Base-by-base conservation (phyloP, 2,797 vertebrate genomes). In the Discoglossus pictus region DNA sequence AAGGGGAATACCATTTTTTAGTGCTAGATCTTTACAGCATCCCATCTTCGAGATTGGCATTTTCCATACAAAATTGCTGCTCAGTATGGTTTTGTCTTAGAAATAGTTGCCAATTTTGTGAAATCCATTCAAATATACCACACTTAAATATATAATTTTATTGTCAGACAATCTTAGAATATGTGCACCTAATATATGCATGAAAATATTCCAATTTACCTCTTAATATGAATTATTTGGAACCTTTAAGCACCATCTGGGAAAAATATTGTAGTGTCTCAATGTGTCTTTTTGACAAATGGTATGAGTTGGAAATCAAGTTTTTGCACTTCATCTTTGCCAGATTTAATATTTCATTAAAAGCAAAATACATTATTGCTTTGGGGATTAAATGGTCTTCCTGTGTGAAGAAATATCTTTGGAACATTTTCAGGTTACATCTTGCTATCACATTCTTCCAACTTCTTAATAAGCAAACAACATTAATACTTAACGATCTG, bases 391-490 rank as follows among this genome's bases (percentile, higher is more conserved):
- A 20, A 24, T 5, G 15, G 11, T 43, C 15, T 62, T 61, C 16
- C 15, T 3, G 10, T 62, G 21, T n/a, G n/a, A n/a, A 23, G 23
- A 53, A 20, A 9, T 25, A 7, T 11, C 18, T 40, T 54, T 50
- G 21, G 35, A 21, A 15, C 21, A 39, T 51, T 66, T 54, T 43
- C 25, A 68, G n/a, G 24, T 47, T 35, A 24, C 2, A 18, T 38
- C 1, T 61, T 39, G 25, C 38, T 24, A 54, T 47, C 17, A 68
- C 44, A 2, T 25, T 8, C 2, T 47, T 43, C 39, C 31, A 46
- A 61, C 48, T 54, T 54, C n/a, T 18, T 55, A 65, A 54, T 47
- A 16, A 70, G 36, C 16, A 43, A 71, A 42, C 48, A 58, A 36
- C 7, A 44, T 54, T 23, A 70, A 61, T 61, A 52, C 18, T 38